These are phyloP conservation scores for Schizothorax lantsangensis DNA, from an alignment of 2,797 vertebrate genomes.

Conservation along the genomic window DNA sequence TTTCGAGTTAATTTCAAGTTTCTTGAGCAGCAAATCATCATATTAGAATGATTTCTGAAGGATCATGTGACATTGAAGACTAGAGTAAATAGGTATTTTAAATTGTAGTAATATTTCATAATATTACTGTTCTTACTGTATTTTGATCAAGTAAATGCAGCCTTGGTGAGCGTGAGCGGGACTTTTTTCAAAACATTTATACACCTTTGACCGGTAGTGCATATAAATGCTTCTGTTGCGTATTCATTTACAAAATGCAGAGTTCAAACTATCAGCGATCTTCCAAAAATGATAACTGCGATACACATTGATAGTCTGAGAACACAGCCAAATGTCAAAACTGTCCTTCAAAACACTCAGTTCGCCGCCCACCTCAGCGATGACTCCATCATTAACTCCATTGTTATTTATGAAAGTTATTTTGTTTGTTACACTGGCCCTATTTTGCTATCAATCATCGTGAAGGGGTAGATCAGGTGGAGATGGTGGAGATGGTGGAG, in stretches of 20 bases:
- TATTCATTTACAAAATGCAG: neutral
- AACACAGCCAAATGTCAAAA: slow-evolving; percentile 12
- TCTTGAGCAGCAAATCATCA: neutral
- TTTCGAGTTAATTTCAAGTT: neutral
- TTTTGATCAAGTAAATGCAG: neutral
- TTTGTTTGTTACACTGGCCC: slow-evolving; percentile 53
- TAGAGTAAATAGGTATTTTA: too few species aligned
- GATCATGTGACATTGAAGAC: neutral
- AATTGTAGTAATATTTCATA: neutral
- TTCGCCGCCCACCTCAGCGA: slow-evolving; percentile 11
- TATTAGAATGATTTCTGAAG: neutral
- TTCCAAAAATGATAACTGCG: neutral
- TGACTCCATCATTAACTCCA: slow-evolving; percentile 54
- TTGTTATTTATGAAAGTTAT: slow-evolving; percentile 62
- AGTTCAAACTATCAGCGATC: neutral
- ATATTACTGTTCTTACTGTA: neutral
- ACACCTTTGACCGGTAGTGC: neutral
- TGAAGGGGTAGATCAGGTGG: slow-evolving; percentile 44
- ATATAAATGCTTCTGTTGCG: neutral
- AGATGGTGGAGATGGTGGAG: slow-evolving; percentile 21
- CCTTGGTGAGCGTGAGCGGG: neutral
- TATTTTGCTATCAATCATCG: slow-evolving; percentile 55
- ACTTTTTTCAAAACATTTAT: neutral
- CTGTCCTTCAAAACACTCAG: slow-evolving; percentile 31
- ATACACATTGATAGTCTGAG: neutral